Percentiles rank a stretch among this genome's conserved stretches.
These are phyloP conservation scores for Clunio marinus DNA, from an alignment of 2,888 invertebrate species.

Conservation along the genomic window DNA sequence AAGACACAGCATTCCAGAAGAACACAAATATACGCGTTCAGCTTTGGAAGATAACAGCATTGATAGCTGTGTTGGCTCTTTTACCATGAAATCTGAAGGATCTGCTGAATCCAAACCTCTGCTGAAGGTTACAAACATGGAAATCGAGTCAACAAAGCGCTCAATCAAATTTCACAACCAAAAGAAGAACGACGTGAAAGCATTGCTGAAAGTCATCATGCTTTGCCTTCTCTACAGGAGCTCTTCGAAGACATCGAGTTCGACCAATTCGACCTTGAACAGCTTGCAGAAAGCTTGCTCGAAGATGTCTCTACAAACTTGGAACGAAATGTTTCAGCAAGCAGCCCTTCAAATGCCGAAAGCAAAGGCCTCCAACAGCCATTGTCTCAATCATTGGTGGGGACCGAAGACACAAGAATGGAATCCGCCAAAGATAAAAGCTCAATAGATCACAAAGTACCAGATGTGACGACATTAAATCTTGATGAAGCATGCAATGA, in stretches of 20 bases:
- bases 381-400: constrained; percentile 73
- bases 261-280: constrained; percentile 62
- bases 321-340: constrained; percentile 59
- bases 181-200: constrained; percentile 46
- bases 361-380: constrained; percentile 52
- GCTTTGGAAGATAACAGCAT: constrained; percentile 44
- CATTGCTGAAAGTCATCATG: constrained; percentile 69
- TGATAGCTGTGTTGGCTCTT: constrained; percentile 61
- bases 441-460: constrained; percentile 49
- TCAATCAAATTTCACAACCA: constrained; percentile 37
- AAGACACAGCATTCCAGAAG: constrained; percentile 41
- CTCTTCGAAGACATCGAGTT: constrained; percentile 74
- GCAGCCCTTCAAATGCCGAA: constrained; percentile 60
- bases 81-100: constrained; percentile 60
- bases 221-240: constrained; percentile 79
- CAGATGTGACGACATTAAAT: not conserved
- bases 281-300: constrained; percentile 78
- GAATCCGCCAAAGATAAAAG: constrained; percentile 67
- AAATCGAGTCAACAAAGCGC: constrained; percentile 27
- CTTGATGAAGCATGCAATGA: constrained; percentile 18
- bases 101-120: constrained; percentile 85
- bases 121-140: constrained; percentile 75
- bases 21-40: constrained; percentile 42
- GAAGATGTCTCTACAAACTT: constrained; percentile 67
- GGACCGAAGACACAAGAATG: constrained; percentile 78